Conservation (phyloP, 2,797 vertebrate genomes). For the Furcifer pardalis region DNA sequence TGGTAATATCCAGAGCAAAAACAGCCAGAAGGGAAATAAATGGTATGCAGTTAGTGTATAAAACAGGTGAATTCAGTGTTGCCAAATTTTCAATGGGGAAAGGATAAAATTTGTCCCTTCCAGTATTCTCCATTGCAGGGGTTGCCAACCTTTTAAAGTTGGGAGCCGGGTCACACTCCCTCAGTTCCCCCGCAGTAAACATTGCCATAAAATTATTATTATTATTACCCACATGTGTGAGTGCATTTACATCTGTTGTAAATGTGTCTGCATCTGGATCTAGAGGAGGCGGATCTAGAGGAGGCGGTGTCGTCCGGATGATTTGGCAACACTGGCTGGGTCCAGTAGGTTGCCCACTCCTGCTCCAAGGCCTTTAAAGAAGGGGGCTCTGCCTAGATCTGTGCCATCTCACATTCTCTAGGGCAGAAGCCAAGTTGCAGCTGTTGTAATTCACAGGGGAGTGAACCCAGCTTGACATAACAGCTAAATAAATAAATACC, state of each 20-base stretch:
- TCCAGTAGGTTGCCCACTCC: no score
- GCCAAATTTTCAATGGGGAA: not conserved
- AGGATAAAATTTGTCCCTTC: no score
- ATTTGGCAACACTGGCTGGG: no score
- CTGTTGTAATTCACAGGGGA: conserved; percentile 57
- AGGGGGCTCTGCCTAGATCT: conserved; percentile 40
- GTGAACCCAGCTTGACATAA: conserved; percentile 52
- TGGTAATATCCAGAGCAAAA: not conserved
- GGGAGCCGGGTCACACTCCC: no score
- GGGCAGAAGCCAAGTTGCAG: conserved; percentile 64
- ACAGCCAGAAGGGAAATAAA: not conserved
- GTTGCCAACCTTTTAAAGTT: no score
- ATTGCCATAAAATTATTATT: no score
- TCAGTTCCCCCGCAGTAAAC: no score
- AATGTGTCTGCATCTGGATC: no score
- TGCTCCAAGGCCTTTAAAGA: conserved; percentile 55
- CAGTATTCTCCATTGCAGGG: conserved; percentile 8
- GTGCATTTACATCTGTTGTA: no score
- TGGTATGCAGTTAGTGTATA: conserved; percentile 22
- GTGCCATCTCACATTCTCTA: conserved; percentile 54
- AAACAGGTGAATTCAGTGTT: not conserved
- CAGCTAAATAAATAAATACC: conserved; percentile 60
- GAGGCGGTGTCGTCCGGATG: no score
- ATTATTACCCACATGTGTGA: no score
- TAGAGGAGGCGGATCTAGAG: no score